Evolutionary conservation across 2,797 vertebrate genomes (phyloP), one percentile per base, ranked within the genome.

Genomic region (Amblyopsis hoosieri): DNA sequence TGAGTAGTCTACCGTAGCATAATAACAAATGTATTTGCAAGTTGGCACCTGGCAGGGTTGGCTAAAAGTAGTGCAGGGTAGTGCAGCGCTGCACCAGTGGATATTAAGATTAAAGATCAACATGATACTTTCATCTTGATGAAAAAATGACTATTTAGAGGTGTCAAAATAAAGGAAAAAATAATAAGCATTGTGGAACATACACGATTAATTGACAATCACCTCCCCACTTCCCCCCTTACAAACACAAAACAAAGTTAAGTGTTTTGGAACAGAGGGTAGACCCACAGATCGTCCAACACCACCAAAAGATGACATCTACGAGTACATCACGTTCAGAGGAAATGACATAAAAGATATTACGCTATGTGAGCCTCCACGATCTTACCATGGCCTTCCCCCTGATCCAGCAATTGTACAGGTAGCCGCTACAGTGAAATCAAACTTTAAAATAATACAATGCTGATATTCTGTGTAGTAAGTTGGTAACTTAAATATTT

Each of bases 311-410:
- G 95, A 98, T 75, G 96, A 98, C 19, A 83, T 98, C 49, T 99
- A 95, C 13, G 98, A 99, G 69, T 99, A 97, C 78, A 99, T 99
- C 60, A 99, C 98, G 62, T 99, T 99, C 82, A 89, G 97, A 48
- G 97, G 97, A 54, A 98, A 94, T 72, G 97, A 99, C 75, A 99
- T 99, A 78, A 98, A 96, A 79, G 97, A 99, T 59, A 96, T 99
- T 15, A 92, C 94, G 0, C 91, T 98, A 29, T 97, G 96, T 76
- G 98, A 99, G 68, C 90, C 94, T 68, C 95, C 94, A 0, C 95
- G 95, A 79, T 91, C 94, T 42, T 93, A 94, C 62, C 95, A 94
- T 67, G 85, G 94, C n/a, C 88, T 99, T 4, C 96, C 95, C 11
- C 93, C 94, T 55, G 98, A 99, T 76, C 96, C 98, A 72, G 97